Evolutionary conservation across 2,888 invertebrate species (phyloP).

Genomic region (Drymonia ruficornis): DNA sequence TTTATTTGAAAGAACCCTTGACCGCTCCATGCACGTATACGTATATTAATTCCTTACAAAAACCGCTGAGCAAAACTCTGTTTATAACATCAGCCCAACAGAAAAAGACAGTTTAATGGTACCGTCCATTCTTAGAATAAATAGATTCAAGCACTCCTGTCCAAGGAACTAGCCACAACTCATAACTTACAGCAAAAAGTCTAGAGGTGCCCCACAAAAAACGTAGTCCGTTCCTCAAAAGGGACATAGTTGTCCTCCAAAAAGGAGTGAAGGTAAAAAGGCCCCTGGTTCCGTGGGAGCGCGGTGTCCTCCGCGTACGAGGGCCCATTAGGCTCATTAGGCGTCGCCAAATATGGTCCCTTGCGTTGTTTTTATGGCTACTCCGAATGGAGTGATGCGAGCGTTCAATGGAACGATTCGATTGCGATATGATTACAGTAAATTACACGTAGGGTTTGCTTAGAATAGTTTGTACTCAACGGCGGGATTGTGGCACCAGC

Average conservation of each 20-base stretch:
- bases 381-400: slow-evolving; percentile 3
- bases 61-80: background rate
- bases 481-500: too few relatives aligned
- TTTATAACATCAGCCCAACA: background rate
- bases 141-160: background rate
- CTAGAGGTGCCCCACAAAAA: slow-evolving; percentile 1
- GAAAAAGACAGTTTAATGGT: background rate
- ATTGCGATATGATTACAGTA: slow-evolving; percentile 7
- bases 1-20: background rate
- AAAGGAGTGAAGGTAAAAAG: slow-evolving; percentile 8
- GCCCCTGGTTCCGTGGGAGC: slow-evolving; percentile 4
- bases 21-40: background rate
- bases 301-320: slow-evolving; percentile 5
- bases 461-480: background rate
- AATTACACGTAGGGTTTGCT: slow-evolving; percentile 1
- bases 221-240: slow-evolving; percentile 1
- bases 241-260: slow-evolving; percentile 8
- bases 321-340: slow-evolving; percentile 9
- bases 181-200: slow-evolving; percentile 4
- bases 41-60: background rate
- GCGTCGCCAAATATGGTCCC: slow-evolving; percentile 6
- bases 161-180: background rate
- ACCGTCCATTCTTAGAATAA: background rate
- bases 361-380: slow-evolving; percentile 5
- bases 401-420: slow-evolving; percentile 1